phyloP scores from a whole-genome alignment of 2,797 vertebrate species.

The Poecilia picta region DNA sequence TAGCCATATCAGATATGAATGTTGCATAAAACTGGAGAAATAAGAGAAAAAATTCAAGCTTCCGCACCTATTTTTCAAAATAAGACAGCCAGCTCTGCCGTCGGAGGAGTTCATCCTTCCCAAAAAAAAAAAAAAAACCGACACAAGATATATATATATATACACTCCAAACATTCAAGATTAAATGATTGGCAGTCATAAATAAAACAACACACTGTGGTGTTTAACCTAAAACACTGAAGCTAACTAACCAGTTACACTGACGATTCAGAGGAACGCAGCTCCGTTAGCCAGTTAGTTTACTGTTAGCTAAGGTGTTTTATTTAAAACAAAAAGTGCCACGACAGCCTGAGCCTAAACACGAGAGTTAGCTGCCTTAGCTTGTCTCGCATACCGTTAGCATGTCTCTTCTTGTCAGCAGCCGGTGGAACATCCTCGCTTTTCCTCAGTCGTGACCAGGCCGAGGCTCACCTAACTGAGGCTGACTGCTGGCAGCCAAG shows the following conservation, averaged over 20 bases:
- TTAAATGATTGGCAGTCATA: not conserved
- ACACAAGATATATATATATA: not conserved
- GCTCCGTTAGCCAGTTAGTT: conserved; percentile 34
- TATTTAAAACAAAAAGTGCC: conserved; percentile 33
- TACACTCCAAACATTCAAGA: not conserved
- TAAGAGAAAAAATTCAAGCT: not conserved
- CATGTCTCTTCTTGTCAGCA: conserved; percentile 32
- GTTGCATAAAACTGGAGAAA: not conserved
- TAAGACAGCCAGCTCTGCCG: not conserved
- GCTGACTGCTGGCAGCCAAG: conserved; percentile 13
- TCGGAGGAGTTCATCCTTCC: not conserved
- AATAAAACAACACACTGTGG: not conserved
- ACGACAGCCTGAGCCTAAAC: conserved; percentile 56
- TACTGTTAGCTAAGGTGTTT: conserved; percentile 37
- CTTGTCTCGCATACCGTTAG: conserved; percentile 41
- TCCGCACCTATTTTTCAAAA: not conserved
- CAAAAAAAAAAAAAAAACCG: not conserved
- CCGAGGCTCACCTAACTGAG: conserved; percentile 28
- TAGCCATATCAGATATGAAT: not conserved
- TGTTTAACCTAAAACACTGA: conserved; percentile 10
- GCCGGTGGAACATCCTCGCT: conserved; percentile 40
- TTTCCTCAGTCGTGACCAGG: conserved; percentile 68
- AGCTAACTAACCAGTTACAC: conserved; percentile 3
- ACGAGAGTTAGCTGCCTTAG: conserved; percentile 56
- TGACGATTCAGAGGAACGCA: conserved; percentile 7